These are phyloP conservation scores for Eptesicus fuscus DNA, from an alignment of 2,113 vertebrate species.

Conservation along the genomic window DNA sequence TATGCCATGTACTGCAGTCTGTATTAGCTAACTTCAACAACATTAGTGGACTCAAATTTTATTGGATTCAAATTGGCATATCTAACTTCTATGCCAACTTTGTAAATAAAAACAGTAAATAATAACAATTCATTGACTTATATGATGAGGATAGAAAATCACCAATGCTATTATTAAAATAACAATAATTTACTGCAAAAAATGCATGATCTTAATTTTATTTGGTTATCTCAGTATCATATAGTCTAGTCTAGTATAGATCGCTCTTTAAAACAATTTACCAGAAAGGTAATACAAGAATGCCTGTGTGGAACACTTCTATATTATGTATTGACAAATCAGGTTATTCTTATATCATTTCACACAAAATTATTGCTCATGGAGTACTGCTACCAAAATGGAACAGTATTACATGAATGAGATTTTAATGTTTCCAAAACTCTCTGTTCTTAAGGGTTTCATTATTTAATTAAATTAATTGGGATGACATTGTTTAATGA, in stretches of 20 bases:
- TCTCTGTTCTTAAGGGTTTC: not conserved
- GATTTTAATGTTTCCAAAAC: slow-evolving; percentile 14
- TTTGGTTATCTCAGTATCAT: not conserved
- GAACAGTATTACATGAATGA: not conserved
- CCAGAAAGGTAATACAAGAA: not conserved
- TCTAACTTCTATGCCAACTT: not conserved
- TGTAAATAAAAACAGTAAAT: not conserved
- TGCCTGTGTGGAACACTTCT: not conserved
- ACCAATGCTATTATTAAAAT: not conserved
- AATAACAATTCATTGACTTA: not conserved
- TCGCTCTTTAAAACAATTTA: not conserved
- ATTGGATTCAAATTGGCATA: not conserved
- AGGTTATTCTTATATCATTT: not conserved
- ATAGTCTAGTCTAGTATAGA: not conserved
- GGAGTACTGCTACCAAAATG: not conserved
- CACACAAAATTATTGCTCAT: not conserved
- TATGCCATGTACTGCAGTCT: not conserved
- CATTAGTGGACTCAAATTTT: not conserved
- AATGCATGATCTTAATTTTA: not conserved
- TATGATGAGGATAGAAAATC: not conserved
- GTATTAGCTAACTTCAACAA: not conserved
- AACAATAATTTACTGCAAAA: not conserved
- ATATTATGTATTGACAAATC: not conserved
- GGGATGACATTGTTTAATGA: not conserved
- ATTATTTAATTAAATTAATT: not conserved